Percentiles rank a stretch among this genome's conserved stretches.
phyloP scores from a whole-genome alignment of 2,113 vertebrate genomes.

The Chelonoidis abingdonii region DNA sequence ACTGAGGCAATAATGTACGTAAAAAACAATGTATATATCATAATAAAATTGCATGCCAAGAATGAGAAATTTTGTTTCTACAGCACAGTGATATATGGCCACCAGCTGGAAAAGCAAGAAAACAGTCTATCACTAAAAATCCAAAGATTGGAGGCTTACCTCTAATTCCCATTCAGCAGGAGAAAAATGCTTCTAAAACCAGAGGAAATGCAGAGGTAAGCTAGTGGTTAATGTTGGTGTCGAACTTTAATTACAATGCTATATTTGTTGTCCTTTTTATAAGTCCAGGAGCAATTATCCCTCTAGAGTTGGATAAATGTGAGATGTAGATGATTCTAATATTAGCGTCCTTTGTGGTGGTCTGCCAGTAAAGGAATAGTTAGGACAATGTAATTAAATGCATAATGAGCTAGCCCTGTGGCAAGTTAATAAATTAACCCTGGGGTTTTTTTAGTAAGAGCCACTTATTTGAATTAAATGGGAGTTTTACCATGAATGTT shows the following conservation, averaged over 20 bases:
- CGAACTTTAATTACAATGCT: background rate
- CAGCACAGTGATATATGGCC: conserved; percentile 81
- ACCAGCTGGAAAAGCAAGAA: conserved; percentile 78
- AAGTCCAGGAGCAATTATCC: background rate
- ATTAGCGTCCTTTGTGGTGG: background rate
- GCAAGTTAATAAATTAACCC: background rate
- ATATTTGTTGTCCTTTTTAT: background rate
- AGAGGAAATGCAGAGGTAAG: conserved; percentile 73
- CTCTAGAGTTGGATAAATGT: background rate
- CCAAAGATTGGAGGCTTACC: conserved; percentile 80
- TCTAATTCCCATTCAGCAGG: conserved; percentile 81
- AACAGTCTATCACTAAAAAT: conserved; percentile 82
- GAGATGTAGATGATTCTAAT: background rate
- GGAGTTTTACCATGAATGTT: background rate
- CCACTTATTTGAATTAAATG: background rate
- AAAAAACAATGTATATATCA: background rate
- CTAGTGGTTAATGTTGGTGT: conserved; percentile 21
- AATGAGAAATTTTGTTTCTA: conserved; percentile 58
- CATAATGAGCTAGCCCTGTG: background rate
- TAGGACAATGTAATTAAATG: background rate
- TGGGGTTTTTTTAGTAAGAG: background rate
- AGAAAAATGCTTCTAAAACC: conserved; percentile 59
- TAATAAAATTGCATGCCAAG: conserved; percentile 30
- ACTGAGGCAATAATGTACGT: background rate
- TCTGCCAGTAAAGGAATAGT: background rate